Conservation (phyloP, 2,797 vertebrate genomes). For the Anomalospiza imberbis region DNA sequence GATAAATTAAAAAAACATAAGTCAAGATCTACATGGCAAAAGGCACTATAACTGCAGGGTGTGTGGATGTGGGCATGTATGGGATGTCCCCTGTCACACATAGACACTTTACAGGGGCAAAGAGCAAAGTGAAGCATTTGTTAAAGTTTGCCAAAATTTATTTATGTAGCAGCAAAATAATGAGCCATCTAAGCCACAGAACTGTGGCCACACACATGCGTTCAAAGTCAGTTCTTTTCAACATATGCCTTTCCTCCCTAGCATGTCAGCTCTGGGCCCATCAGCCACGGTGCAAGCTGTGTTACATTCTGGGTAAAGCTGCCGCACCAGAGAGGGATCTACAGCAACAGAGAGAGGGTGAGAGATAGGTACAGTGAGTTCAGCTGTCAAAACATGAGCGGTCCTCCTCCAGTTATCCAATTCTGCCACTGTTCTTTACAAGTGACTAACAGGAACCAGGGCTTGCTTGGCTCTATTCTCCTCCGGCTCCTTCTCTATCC, state of each 20-base stretch:
- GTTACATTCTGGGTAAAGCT: constrained; percentile 43
- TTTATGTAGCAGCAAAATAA: background rate
- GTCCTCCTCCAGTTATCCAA: background rate
- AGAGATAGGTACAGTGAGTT: background rate
- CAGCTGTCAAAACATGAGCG: background rate
- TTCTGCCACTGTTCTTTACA: background rate
- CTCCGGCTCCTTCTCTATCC: background rate
- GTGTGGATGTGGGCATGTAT: background rate
- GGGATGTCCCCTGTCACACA: background rate
- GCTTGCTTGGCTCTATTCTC: background rate
- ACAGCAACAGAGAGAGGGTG: constrained; percentile 1
- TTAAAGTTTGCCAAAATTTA: background rate
- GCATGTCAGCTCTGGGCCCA: background rate
- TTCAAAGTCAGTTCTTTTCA: constrained; percentile 13
- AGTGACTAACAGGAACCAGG: background rate
- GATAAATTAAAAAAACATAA: background rate
- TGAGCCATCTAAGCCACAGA: background rate
- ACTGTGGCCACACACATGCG: background rate
- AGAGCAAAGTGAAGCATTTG: background rate
- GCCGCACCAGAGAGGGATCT: constrained; percentile 16
- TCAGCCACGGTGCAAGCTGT: background rate
- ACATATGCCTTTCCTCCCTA: background rate
- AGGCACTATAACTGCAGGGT: background rate
- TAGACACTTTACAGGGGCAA: background rate
- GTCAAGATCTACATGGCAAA: background rate